A percentile compares a stretch with the other conserved stretches of the same genome.
These are phyloP conservation scores for Platycheirus albimanus DNA, from an alignment of 2,888 invertebrate genomes.

Conservation along the genomic window DNA sequence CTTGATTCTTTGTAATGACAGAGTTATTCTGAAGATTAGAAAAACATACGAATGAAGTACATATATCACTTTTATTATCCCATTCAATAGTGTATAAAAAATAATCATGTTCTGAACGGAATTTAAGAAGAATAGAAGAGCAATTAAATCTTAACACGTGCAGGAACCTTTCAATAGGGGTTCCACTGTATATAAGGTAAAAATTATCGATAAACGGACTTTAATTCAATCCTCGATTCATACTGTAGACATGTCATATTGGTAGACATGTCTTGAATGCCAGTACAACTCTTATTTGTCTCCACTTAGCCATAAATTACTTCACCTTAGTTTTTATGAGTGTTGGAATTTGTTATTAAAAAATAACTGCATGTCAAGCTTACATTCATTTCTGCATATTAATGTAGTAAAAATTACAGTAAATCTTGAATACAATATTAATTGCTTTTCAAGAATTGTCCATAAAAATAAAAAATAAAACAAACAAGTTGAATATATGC, in stretches of 20 bases:
- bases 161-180: background rate
- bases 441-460: background rate
- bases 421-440: background rate
- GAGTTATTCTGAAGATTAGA: background rate
- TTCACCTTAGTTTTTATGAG: background rate
- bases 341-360: slow-evolving; percentile 6
- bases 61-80: no score
- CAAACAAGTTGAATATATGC: no score
- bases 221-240: no score
- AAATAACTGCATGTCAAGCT: slow-evolving; percentile 10
- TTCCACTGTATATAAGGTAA: background rate
- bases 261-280: no score
- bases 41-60: background rate
- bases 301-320: background rate
- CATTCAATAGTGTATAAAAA: background rate
- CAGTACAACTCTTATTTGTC: no score
- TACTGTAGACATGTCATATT: no score
- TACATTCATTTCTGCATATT: slow-evolving; percentile 10
- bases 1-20: background rate
- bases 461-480: no score
- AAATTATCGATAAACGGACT: no score
- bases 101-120: background rate
- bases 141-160: background rate
- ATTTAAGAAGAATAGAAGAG: background rate
- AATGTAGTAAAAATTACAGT: no score